phyloP scores from a whole-genome alignment of 2,888 invertebrate species.

The Agrotis clavis region DNA sequence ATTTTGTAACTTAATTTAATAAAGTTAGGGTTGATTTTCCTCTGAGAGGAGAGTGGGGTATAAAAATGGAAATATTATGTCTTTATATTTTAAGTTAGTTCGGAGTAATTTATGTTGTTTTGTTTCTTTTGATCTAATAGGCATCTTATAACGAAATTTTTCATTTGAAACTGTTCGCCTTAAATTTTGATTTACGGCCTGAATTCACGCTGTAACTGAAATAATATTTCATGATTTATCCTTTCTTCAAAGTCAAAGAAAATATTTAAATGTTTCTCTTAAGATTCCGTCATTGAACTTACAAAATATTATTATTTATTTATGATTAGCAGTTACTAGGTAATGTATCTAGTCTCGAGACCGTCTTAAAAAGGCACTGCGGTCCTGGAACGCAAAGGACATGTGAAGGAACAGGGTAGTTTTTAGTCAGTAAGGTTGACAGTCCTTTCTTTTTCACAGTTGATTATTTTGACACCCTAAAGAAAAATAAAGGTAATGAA shows the following conservation, averaged over 20 bases:
- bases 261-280: not conserved
- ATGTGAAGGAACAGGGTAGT: no score
- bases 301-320: no score
- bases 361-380: no score
- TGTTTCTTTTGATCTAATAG: constrained; percentile 50
- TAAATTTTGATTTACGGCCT: constrained; percentile 7
- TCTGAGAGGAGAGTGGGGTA: constrained; percentile 24
- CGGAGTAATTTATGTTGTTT: constrained; percentile 74
- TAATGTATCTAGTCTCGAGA: no score
- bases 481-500: no score
- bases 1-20: constrained; percentile 58
- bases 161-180: not conserved
- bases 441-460: no score
- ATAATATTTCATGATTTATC: not conserved
- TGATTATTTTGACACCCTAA: no score
- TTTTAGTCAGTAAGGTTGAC: no score
- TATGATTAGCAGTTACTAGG: no score
- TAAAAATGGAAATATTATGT: constrained; percentile 81
- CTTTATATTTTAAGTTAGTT: constrained; percentile 76
- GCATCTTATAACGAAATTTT: constrained; percentile 25
- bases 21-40: constrained; percentile 44
- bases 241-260: not conserved
- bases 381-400: no score
- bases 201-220: not conserved
- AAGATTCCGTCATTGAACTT: no score